Percentiles rank a stretch among this genome's conserved stretches.
Conservation (phyloP, 2,113 vertebrate genomes). For the Catagonus wagneri region DNA sequence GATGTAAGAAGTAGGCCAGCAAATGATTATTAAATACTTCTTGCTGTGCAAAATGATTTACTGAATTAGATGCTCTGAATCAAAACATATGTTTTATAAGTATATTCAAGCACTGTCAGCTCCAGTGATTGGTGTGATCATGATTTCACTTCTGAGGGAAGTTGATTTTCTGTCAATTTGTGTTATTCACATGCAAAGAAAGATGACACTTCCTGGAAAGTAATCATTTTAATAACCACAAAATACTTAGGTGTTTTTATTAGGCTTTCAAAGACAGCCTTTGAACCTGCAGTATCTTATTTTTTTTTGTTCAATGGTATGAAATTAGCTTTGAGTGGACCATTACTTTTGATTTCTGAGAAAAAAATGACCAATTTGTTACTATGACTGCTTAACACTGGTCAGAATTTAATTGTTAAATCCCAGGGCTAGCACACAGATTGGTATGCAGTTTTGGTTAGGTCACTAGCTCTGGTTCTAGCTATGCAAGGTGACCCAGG, state of each 20-base stretch:
- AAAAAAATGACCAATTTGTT: constrained; percentile 55
- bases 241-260: constrained; percentile 44
- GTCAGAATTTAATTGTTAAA: constrained; percentile 30
- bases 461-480: not conserved
- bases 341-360: constrained; percentile 49
- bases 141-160: not conserved
- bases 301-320: constrained; percentile 14
- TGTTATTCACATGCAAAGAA: not conserved
- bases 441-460: not conserved
- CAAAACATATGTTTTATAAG: constrained; percentile 4
- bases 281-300: constrained; percentile 44
- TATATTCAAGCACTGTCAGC: not conserved
- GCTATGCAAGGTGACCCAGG: not conserved
- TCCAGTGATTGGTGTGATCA: not conserved
- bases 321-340: constrained; percentile 22
- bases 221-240: constrained; percentile 42
- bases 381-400: constrained; percentile 16
- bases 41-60: constrained; percentile 37
- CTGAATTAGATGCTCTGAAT: not conserved
- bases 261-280: constrained; percentile 31
- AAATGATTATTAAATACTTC: constrained; percentile 7
- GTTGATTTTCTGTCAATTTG: constrained; percentile 7
- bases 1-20: not conserved
- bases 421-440: not conserved
- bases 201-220: not conserved